Evolutionary conservation across 2,113 vertebrate species (phyloP), one percentile per base, ranked within the genome.

Genomic region (Gorsachius goisagi): DNA sequence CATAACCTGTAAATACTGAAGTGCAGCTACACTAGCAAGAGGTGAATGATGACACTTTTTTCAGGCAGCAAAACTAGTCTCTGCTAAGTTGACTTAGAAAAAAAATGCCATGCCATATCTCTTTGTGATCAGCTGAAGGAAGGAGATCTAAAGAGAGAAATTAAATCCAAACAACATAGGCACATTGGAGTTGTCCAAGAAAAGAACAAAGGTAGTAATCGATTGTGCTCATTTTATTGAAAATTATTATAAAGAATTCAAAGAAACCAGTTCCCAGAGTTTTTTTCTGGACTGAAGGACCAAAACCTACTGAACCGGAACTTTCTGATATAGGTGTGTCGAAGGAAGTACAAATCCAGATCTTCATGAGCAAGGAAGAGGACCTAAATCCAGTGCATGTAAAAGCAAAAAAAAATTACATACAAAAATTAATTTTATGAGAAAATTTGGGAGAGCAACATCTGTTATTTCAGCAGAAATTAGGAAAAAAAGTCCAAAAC

Each of bases 1-100:
- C 15, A 39, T 28, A 81, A 69, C 28, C 50, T 84, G 47, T 66
- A 66, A 92, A 86, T 52, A 85, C 12, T 21, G 11, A 90, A 69
- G 49, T 58, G 35, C 52, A 90, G 64, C 37, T 89, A 76, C 37
- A 47, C 7, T 6, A 95, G 56, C 35, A 72, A 86, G 59, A 88
- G 21, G 44, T 50, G n/a, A 86, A 94, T 93, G 71, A 86, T 27
- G 23, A 68, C 22, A 76, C 41, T 86, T 87, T 72, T 79, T 83
- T 73, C 88, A 71, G 28, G 45, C 41, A 93, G 49, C 24, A 83
- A 73, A 95, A 86, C 55, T 20, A 83, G 27, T 60, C 52, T 50
- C 52, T 74, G 52, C 32, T 15, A 85, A 58, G n/a, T 53, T 0
- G 0, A 53, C 19, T 58, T 50, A 24, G 9, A 10, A 73, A 87